Evolutionary conservation across 2,113 vertebrate species (phyloP).

Genomic region (Tamias sibiricus): DNA sequence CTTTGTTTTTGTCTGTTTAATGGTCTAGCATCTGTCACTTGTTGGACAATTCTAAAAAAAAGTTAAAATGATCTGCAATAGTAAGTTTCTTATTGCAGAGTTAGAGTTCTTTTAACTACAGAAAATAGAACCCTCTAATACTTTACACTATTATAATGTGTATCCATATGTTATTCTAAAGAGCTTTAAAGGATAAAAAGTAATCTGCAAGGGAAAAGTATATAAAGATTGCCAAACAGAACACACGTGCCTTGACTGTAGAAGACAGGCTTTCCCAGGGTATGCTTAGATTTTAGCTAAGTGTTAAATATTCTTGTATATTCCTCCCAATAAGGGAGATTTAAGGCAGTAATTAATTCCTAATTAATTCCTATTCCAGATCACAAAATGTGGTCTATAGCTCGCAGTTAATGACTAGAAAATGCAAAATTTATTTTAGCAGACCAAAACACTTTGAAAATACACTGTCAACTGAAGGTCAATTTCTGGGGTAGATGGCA

Average conservation of each 20-base stretch:
- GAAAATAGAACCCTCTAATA: constrained; percentile 69
- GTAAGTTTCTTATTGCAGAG: constrained; percentile 66
- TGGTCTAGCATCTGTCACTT: constrained; percentile 65
- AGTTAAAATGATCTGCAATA: constrained; percentile 74
- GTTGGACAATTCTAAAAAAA: constrained; percentile 68
- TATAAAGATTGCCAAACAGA: constrained; percentile 67
- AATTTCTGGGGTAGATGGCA: not conserved
- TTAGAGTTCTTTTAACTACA: constrained; percentile 64
- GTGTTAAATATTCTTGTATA: not conserved
- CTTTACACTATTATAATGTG: constrained; percentile 73
- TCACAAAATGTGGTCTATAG: not conserved
- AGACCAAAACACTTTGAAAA: constrained; percentile 13
- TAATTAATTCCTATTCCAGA: constrained; percentile 67
- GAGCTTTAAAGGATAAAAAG: constrained; percentile 76
- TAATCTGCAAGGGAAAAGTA: constrained; percentile 54
- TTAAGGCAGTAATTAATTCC: constrained; percentile 70
- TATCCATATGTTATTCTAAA: constrained; percentile 78
- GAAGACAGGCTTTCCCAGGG: constrained; percentile 61
- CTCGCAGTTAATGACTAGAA: constrained; percentile 15
- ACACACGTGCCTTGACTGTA: constrained; percentile 57
- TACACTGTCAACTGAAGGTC: not conserved
- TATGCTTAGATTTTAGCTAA: constrained; percentile 62
- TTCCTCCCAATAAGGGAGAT: constrained; percentile 29
- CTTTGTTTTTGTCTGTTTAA: constrained; percentile 50
- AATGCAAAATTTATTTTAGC: constrained; percentile 55